Evolutionary conservation across 2,113 vertebrate species (phyloP).

Genomic region (Psittacus erithacus): DNA sequence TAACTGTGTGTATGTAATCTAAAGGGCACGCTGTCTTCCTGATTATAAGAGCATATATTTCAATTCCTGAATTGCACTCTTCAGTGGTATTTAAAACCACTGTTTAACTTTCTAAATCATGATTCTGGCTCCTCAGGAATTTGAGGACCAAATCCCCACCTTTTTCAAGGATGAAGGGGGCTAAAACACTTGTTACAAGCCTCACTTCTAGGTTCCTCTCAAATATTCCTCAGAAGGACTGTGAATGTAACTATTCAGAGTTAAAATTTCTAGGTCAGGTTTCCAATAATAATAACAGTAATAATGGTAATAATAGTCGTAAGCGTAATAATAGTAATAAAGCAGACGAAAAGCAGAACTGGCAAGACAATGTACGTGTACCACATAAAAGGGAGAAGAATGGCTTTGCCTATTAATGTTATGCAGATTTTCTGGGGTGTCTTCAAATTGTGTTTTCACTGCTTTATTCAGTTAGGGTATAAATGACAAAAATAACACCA

Average conservation of each 20-base stretch:
- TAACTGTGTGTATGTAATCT: background rate
- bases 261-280: constrained; percentile 45
- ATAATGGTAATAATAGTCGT: background rate
- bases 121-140: background rate
- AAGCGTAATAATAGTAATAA: background rate
- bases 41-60: background rate
- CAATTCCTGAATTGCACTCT: background rate
- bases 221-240: background rate
- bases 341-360: constrained; percentile 23
- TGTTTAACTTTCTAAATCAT: background rate
- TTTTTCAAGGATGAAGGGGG: constrained; percentile 7
- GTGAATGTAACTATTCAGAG: background rate
- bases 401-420: constrained; percentile 34
- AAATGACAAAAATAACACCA: background rate
- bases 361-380: background rate
- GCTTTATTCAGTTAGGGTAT: background rate
- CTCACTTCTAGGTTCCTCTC: background rate
- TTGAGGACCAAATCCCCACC: background rate
- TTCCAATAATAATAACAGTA: constrained; percentile 30
- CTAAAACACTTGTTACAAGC: background rate
- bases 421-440: constrained; percentile 51
- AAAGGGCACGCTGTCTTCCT: background rate
- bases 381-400: constrained; percentile 62
- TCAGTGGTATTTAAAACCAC: background rate
- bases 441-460: constrained; percentile 54